These are phyloP conservation scores for Gephyroberyx darwinii DNA, from an alignment of 2,797 vertebrate species.

Conservation along the genomic window DNA sequence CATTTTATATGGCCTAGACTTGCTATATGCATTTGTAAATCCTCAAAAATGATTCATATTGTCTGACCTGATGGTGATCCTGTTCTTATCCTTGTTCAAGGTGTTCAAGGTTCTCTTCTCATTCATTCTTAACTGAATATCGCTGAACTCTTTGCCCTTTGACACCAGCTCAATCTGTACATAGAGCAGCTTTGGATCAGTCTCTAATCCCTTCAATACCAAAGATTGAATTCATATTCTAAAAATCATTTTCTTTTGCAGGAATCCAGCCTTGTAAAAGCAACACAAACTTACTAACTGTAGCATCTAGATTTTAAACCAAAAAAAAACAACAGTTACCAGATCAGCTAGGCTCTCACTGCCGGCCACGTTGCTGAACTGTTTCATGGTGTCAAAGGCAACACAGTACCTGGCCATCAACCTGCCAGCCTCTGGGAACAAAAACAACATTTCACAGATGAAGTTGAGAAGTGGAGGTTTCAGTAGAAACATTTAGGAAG, in stretches of 20 bases:
- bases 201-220: neutral
- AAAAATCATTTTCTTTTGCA: neutral
- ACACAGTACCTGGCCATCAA: constrained; percentile 95
- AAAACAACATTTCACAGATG: neutral
- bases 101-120: constrained; percentile 92
- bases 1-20: neutral
- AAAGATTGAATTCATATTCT: neutral
- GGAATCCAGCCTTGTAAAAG: neutral
- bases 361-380: constrained; percentile 87
- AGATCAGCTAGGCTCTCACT: constrained; percentile 91
- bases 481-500: neutral
- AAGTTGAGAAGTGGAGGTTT: neutral
- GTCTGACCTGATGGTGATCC: constrained; percentile 90
- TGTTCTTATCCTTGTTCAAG: constrained; percentile 93
- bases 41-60: neutral
- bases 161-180: constrained; percentile 89
- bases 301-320: neutral
- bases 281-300: neutral
- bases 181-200: constrained; percentile 12
- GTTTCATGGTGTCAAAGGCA: constrained; percentile 95
- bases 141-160: constrained; percentile 89
- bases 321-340: constrained; percentile 77
- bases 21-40: neutral
- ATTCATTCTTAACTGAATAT: constrained; percentile 90
- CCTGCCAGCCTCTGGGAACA: constrained; percentile 87